Evolutionary conservation across 2,113 vertebrate genomes (phyloP).

Genomic region (Microtus richardsoni): DNA sequence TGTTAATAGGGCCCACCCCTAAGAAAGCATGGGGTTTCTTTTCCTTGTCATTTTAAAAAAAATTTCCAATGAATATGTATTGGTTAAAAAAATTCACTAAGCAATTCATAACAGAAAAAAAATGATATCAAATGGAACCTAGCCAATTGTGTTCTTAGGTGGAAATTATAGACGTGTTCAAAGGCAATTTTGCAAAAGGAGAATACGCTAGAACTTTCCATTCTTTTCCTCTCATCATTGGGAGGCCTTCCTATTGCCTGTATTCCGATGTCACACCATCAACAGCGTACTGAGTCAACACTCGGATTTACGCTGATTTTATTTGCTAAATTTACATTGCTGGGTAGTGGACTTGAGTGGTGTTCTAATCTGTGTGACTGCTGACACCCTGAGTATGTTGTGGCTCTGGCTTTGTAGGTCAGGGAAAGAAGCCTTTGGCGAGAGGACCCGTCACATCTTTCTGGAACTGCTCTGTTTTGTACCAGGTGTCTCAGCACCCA

Average conservation of each 20-base stretch:
- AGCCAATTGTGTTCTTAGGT: not conserved
- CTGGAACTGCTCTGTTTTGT: not conserved
- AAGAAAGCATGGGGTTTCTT: slow-evolving; percentile 1
- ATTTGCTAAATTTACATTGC: not conserved
- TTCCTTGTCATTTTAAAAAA: not conserved
- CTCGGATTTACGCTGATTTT: slow-evolving; percentile 10
- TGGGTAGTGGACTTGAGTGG: not conserved
- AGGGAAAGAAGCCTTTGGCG: not conserved
- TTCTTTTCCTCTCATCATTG: not conserved
- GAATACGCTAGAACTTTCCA: not conserved
- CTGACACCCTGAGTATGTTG: not conserved
- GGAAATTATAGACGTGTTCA: not conserved
- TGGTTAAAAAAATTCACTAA: slow-evolving; percentile 25
- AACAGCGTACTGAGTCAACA: not conserved
- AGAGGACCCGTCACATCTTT: not conserved
- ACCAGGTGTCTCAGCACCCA: too few relatives aligned
- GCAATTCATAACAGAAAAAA: slow-evolving; percentile 39
- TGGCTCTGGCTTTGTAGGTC: not conserved
- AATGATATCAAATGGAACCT: not conserved
- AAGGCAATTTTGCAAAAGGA: slow-evolving; percentile 6
- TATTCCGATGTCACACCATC: not conserved
- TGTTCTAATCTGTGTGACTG: not conserved
- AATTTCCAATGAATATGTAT: slow-evolving; percentile 20
- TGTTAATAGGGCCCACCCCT: not conserved
- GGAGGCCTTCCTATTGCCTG: not conserved